These are phyloP conservation scores for Brotogeris chrysoptera DNA, from an alignment of 2,797 vertebrate genomes.

Conservation along the genomic window DNA sequence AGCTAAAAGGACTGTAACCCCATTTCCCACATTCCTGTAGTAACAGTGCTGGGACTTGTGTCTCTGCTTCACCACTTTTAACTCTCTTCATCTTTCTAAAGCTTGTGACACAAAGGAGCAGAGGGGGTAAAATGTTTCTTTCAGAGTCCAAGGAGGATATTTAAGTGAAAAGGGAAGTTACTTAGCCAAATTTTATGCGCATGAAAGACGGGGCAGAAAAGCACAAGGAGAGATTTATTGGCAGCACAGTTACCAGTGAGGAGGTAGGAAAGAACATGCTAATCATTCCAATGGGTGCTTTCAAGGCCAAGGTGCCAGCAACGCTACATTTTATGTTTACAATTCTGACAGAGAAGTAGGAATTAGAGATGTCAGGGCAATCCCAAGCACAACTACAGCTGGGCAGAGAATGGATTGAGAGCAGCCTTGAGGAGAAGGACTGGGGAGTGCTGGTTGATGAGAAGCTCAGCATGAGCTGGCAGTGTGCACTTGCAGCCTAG, in stretches of 20 bases:
- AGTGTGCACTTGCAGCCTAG: not conserved
- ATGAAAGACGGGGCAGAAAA: not conserved
- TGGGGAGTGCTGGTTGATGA: not conserved
- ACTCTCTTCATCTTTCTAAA: not conserved
- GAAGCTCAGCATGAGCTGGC: not conserved
- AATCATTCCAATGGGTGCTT: not conserved
- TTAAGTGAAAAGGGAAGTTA: not conserved
- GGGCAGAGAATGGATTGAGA: not conserved
- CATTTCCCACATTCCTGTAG: fast-evolving
- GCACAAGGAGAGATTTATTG: not conserved
- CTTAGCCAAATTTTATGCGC: not conserved
- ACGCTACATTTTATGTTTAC: not conserved
- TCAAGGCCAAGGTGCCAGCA: not conserved
- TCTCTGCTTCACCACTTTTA: not conserved
- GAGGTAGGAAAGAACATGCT: not conserved
- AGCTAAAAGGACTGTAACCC: not conserved
- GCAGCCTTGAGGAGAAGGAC: not conserved
- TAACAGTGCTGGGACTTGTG: not conserved
- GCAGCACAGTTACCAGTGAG: not conserved
- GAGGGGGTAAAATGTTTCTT: not conserved
- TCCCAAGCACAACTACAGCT: not conserved
- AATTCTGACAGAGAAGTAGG: not conserved
- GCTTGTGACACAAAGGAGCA: not conserved
- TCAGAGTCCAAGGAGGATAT: not conserved
- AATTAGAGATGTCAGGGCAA: not conserved